Base-by-base conservation (phyloP, 1,140 invertebrate species). In the Bombus fervidus region DNA sequence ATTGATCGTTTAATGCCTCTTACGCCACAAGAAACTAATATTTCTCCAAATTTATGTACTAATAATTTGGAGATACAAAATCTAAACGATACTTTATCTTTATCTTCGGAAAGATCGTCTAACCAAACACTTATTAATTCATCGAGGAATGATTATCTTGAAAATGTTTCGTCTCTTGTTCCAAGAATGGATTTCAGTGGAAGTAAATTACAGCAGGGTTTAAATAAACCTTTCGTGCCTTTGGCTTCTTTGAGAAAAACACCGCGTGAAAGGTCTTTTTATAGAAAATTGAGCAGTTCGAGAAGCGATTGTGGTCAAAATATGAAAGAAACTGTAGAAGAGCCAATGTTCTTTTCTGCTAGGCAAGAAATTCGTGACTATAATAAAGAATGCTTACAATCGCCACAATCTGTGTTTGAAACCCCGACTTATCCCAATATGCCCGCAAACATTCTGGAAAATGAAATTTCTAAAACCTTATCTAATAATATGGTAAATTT, bases 71-170 rank as follows among this genome's bases (percentile, higher is more conserved):
- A n/a, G 0, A 37, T 41, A 66, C 59, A 22, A 22, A 64, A 43
- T 13, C 25, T 43, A 13, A 73, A n/a, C 18, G 37, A 31, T 0
- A 76, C 34, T 12, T 66, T 53, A 37, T 22, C 76, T 41, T 18
- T 86, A 57, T 80, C 85, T 15, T 82, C 86, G 22, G 57, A 62
- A 31, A 73, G 41, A 37, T 87, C 73, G 64, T 39, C 68, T 15
- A 47, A 31, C 31, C 22, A 53, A 6, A 12, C 31, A 1, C n/a
- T 59, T 15, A 13, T 13, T 2, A 10, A 39, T 34, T 41, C 41
- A 1, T 37, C 74, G 43, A 57, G 68, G 2, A 79, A 59, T 4
- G 22, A 59, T n/a, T 37, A 3, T 10, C 25, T 62, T 6, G 37
- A 62, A 10, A 62, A 39, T 15, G 22, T 59, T 1, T 5, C 74